These are phyloP conservation scores for Crematogaster levior DNA, from an alignment of 2,888 invertebrate species.

Conservation along the genomic window DNA sequence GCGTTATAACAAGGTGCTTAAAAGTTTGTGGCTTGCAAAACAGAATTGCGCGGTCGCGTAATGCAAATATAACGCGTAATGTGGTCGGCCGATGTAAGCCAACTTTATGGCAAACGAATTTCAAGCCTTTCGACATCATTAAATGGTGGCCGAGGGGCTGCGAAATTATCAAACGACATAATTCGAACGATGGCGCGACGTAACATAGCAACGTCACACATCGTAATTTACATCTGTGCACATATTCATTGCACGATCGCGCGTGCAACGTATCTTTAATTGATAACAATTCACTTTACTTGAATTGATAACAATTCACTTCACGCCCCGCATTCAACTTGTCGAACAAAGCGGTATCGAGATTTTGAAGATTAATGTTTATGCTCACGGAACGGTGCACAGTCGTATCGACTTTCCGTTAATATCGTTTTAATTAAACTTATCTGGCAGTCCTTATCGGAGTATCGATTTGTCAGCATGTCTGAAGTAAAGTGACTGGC, in stretches of 20 bases:
- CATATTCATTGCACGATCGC: not conserved
- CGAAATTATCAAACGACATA: conserved; percentile 11
- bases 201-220: not conserved
- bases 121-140: conserved; percentile 34
- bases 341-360: not conserved
- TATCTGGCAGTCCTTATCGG: conserved; percentile 39
- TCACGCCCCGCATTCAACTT: not conserved
- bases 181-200: not conserved
- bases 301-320: too few relatives aligned
- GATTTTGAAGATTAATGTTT: conserved; percentile 24
- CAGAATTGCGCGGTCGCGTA: conserved; percentile 21
- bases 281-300: not conserved
- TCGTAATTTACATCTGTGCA: not conserved
- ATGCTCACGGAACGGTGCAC: not conserved
- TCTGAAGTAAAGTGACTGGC: conserved; percentile 33
- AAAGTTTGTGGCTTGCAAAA: conserved; percentile 33
- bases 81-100: not conserved
- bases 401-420: conserved; percentile 38
- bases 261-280: not conserved
- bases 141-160: not conserved
- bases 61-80: conserved; percentile 22
- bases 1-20: conserved; percentile 25
- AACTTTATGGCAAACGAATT: conserved; percentile 15
- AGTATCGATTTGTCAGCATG: conserved; percentile 28
- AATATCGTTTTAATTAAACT: conserved; percentile 46